Base-by-base conservation (phyloP, 2,888 invertebrate species). In the Drosophila rellima region DNA sequence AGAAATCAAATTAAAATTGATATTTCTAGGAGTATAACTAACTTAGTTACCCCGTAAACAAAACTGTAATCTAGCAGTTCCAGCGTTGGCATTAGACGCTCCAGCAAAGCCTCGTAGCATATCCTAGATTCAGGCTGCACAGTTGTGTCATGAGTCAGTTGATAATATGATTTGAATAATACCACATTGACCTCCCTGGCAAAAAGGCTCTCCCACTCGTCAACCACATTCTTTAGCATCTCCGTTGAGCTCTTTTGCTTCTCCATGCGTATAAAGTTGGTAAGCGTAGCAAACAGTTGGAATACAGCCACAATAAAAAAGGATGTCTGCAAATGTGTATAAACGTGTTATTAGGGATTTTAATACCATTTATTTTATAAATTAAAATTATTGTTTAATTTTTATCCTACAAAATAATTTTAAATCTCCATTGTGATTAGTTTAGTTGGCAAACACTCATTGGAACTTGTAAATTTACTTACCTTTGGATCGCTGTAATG, bases 191-290 rank as follows among this genome's bases (percentile, higher is more conserved):
- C 92, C 78, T 95, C 95, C 55, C 94, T 94, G 66, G 94, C 94
- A 93, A 97, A 96, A 59, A 97, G 94, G 91, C 96, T 95, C 52
- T 93, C 92, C 97, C 97, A 97, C 93, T 97, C 97, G 56, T 94
- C 93, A 26, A 87, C 81, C 71, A 92, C 61, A 70, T 80, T 91
- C 42, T 78, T 82, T 2, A 90, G 74, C 39, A 92, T 70, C 70
- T 89, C 78, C 0, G 92, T 91, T 2, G 93, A 92, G 68, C 92
- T 92, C 60, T 90, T 92, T 33, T 80, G 76, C 60, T 90, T 92
- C 67, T 92, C 92, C 1, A 64, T 64, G 2, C 44, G 74, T 74
- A 95, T 93, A 84, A 94, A 94, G 72, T 72, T 81, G 26, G 92
- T 92, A 51, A 94, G 90, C 52, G 92, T 91, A 37, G 91, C 86